Percentiles rank a stretch among this genome's conserved stretches.
Conservation (phyloP, 2,113 vertebrate species). For the Synodontis membranacea region DNA sequence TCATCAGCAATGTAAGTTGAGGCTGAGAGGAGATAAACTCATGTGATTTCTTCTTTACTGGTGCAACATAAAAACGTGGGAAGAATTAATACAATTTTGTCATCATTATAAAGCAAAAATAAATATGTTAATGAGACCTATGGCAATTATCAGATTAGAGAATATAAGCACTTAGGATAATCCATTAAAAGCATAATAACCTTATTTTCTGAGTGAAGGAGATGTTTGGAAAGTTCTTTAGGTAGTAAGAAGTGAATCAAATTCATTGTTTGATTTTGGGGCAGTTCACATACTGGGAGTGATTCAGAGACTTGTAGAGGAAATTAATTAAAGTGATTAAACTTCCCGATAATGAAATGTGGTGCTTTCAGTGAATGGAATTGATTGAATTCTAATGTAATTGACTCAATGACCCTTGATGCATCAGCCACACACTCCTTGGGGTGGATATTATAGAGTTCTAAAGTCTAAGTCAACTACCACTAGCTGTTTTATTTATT, state of each 20-base stretch:
- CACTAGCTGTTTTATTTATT: not conserved
- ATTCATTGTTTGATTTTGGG: not conserved
- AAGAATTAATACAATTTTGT: not conserved
- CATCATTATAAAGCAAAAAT: not conserved
- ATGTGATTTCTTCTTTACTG: not conserved
- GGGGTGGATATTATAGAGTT: constrained; percentile 5
- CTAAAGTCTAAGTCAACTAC: not conserved
- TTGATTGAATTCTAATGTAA: constrained; percentile 30
- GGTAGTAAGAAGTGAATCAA: not conserved
- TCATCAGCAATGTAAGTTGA: not conserved
- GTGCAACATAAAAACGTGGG: not conserved
- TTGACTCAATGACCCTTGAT: constrained; percentile 1
- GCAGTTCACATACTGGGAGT: not conserved
- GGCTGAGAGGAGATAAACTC: not conserved
- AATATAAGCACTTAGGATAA: not conserved
- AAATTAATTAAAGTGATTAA: constrained; percentile 36
- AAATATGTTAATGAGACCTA: not conserved
- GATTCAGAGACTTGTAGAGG: not conserved
- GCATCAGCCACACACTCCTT: not conserved
- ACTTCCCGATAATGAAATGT: constrained; percentile 3
- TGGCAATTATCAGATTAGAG: not conserved
- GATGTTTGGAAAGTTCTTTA: not conserved
- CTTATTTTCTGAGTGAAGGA: not conserved
- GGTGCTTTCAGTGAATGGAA: constrained; percentile 8
- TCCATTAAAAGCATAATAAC: not conserved